These are phyloP conservation scores for Alauda arvensis DNA, from an alignment of 2,797 vertebrate genomes.

Conservation along the genomic window DNA sequence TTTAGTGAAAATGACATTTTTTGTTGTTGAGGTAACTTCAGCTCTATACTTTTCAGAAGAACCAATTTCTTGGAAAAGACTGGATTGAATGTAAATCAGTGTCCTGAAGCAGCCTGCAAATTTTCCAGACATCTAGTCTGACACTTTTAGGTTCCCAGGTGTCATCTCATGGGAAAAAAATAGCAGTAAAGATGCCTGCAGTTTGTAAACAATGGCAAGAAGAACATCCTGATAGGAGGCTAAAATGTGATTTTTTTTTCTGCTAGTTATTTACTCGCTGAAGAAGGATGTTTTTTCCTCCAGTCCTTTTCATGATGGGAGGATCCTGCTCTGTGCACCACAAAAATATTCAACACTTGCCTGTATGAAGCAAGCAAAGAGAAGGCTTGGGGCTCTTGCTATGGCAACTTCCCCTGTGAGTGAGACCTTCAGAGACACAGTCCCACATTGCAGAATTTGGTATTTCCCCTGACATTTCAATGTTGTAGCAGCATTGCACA, in stretches of 20 bases:
- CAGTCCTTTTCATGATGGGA: background rate
- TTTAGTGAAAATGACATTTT: conserved; percentile 3
- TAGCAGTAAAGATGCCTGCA: conserved; percentile 37
- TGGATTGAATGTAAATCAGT: conserved; percentile 43
- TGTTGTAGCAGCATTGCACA: fast-evolving
- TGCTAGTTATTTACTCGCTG: conserved; percentile 33
- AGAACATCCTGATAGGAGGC: conserved; percentile 39
- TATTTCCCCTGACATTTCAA: background rate
- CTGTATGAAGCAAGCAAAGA: fast-evolving
- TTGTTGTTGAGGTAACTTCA: conserved; percentile 2
- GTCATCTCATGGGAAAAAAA: conserved; percentile 30
- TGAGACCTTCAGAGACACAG: background rate
- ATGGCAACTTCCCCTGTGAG: background rate
- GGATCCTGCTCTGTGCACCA: background rate
- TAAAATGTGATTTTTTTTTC: conserved; percentile 40
- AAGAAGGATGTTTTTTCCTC: conserved; percentile 1
- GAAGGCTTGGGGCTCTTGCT: background rate
- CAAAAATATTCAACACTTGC: background rate
- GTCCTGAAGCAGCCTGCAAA: conserved; percentile 42
- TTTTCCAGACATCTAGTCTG: conserved; percentile 56
- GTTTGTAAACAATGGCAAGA: conserved; percentile 56
- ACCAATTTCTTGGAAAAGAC: conserved; percentile 24
- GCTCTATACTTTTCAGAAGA: conserved; percentile 1
- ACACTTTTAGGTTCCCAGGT: conserved; percentile 36
- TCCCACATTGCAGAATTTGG: fast-evolving